Conservation (phyloP, 2,113 vertebrate genomes). For the Penelope pileata region DNA sequence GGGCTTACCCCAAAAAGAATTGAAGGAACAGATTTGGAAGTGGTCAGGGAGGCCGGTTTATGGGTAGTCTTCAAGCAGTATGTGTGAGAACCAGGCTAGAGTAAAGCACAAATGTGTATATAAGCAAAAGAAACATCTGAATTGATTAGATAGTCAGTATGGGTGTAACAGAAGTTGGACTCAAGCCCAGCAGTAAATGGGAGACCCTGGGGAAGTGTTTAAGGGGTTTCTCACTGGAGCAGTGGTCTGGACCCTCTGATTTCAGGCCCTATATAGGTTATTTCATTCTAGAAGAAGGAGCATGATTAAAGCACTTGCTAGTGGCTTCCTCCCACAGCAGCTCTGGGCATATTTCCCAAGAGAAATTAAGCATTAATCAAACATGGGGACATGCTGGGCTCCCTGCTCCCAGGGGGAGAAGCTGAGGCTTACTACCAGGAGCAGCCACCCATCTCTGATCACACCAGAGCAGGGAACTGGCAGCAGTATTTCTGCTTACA, state of each 20-base stretch:
- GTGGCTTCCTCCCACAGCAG: not conserved
- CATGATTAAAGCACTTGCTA: not conserved
- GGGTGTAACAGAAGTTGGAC: not conserved
- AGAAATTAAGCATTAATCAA: not conserved
- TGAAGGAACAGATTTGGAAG: not conserved
- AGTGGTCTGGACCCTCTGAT: not conserved
- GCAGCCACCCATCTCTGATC: not conserved
- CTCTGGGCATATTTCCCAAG: rapidly evolving
- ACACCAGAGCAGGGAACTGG: not conserved
- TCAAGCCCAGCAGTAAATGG: not conserved
- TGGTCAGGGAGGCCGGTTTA: not conserved
- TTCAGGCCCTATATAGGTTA: not conserved
- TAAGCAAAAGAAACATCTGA: not conserved
- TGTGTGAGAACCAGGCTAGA: not conserved
- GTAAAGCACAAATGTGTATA: not conserved
- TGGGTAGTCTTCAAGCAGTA: not conserved
- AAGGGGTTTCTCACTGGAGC: not conserved
- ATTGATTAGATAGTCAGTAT: not conserved
- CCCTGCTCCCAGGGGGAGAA: not conserved
- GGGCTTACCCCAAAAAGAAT: rapidly evolving
- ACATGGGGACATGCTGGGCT: rapidly evolving
- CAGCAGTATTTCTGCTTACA: not conserved
- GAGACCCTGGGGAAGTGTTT: not conserved
- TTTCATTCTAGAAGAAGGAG: not conserved
- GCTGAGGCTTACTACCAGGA: not conserved